A percentile compares a stretch with the other conserved stretches of the same genome.
Conservation (phyloP, 1,140 invertebrate species). For the Procambarus clarkii region DNA sequence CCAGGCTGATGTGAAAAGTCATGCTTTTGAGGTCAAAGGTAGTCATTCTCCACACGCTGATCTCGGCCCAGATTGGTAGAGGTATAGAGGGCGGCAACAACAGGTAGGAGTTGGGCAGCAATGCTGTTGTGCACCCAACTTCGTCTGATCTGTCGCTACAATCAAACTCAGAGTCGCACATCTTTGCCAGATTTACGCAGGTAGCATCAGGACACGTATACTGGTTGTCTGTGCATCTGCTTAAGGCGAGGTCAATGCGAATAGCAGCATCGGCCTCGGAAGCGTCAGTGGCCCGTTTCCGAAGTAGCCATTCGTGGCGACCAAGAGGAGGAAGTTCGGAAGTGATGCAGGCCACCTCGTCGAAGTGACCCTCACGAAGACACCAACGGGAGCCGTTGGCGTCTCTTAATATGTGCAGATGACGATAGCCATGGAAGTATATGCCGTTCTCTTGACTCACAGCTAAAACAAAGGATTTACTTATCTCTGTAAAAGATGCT, state of each 20-base stretch:
- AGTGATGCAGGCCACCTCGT: not conserved
- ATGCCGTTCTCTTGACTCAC: not conserved
- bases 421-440: slow-evolving; percentile 27
- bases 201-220: slow-evolving; percentile 47
- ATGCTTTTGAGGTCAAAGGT: slow-evolving; percentile 35
- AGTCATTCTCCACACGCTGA: not conserved
- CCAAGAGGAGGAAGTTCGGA: slow-evolving; percentile 6
- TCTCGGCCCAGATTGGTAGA: not conserved
- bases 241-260: not conserved
- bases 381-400: slow-evolving; percentile 24
- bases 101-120: slow-evolving; percentile 29
- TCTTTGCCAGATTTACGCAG: slow-evolving; percentile 20
- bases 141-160: slow-evolving; percentile 40
- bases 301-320: slow-evolving; percentile 2
- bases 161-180: slow-evolving; percentile 40
- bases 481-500: no score
- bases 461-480: slow-evolving; percentile 19
- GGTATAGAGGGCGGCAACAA: not conserved
- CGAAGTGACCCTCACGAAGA: not conserved
- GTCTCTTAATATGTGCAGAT: not conserved
- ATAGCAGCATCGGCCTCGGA: not conserved
- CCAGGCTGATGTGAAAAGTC: slow-evolving; percentile 14
- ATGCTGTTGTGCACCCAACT: slow-evolving; percentile 19
- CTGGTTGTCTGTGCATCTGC: slow-evolving; percentile 36
- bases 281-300: no score